A percentile compares a stretch with the other conserved stretches of the same genome.
These are phyloP conservation scores for Drosophila fuyamai DNA, from an alignment of 1,140 invertebrate species.

Conservation along the genomic window DNA sequence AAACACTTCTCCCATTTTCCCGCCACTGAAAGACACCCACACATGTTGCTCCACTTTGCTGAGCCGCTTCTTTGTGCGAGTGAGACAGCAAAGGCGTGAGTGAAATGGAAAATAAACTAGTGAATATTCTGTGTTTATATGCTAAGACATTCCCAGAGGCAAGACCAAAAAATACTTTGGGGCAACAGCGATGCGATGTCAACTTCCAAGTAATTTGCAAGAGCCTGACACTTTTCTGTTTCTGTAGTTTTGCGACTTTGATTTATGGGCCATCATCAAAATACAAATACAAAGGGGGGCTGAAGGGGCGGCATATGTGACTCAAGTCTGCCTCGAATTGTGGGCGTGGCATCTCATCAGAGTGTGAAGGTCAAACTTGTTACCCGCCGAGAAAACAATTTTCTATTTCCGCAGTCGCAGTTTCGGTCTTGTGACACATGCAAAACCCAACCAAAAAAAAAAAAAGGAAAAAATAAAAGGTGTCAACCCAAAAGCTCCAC, in stretches of 20 bases:
- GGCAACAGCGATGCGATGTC: conserved; percentile 44
- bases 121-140: conserved; percentile 16
- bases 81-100: conserved; percentile 6
- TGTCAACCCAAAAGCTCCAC: conserved; percentile 38
- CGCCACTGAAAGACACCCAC: conserved; percentile 51
- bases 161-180: conserved; percentile 17
- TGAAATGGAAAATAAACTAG: conserved; percentile 13
- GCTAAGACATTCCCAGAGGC: conserved; percentile 50
- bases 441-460: conserved; percentile 5
- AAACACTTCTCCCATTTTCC: not conserved
- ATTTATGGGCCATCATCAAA: conserved; percentile 60
- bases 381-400: conserved; percentile 45
- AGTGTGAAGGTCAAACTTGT: conserved; percentile 58
- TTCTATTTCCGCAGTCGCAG: conserved; percentile 44
- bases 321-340: conserved; percentile 14
- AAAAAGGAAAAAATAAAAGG: conserved; percentile 16
- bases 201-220: conserved; percentile 81
- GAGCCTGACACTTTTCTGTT: conserved; percentile 71
- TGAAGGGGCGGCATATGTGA: conserved; percentile 9
- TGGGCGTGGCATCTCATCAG: conserved; percentile 42
- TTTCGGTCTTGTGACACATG: conserved; percentile 37
- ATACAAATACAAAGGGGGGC: conserved; percentile 21
- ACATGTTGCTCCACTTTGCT: conserved; percentile 67
- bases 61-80: conserved; percentile 17
- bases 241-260: conserved; percentile 77